These are phyloP conservation scores for Ochropleura plecta DNA, from an alignment of 2,888 invertebrate species.

Conservation along the genomic window DNA sequence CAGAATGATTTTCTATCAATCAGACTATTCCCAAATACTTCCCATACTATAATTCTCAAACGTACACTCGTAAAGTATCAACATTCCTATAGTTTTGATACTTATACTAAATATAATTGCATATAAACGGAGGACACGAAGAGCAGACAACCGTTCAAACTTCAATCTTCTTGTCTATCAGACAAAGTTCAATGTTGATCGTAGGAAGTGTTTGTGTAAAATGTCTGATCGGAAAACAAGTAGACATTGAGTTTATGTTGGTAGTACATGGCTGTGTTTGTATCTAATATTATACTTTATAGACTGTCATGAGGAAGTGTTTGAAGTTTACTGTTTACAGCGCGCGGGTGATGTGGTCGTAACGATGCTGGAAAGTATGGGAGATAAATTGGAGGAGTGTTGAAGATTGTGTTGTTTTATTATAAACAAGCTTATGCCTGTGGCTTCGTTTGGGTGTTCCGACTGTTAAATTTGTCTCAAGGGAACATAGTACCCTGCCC, in stretches of 20 bases:
- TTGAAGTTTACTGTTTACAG: slow-evolving; percentile 57
- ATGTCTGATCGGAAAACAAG: slow-evolving; percentile 58
- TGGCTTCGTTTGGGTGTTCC: not conserved
- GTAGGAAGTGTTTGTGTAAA: not conserved
- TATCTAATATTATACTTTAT: slow-evolving; percentile 66
- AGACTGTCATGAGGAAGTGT: slow-evolving; percentile 51
- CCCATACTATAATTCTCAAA: slow-evolving; percentile 4
- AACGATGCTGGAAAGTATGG: slow-evolving; percentile 20
- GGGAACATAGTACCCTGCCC: too few species aligned
- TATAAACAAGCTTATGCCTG: not conserved
- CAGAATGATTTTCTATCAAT: not conserved
- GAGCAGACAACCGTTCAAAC: not conserved
- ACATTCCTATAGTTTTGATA: slow-evolving; percentile 29
- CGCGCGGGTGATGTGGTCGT: slow-evolving; percentile 31
- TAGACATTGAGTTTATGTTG: slow-evolving; percentile 58
- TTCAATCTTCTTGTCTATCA: not conserved
- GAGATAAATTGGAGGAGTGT: slow-evolving; percentile 19
- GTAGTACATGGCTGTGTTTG: slow-evolving; percentile 59
- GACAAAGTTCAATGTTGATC: slow-evolving; percentile 20
- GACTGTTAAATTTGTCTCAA: too few species aligned
- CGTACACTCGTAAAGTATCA: slow-evolving; percentile 22
- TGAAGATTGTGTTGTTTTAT: not conserved
- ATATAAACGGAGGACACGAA: slow-evolving; percentile 23
- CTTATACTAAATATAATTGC: slow-evolving; percentile 46
- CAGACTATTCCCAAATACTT: not conserved